A percentile compares a stretch with the other conserved stretches of the same genome.
Evolutionary conservation across 2,113 vertebrate species (phyloP).

Genomic region (Nannospalax galili): DNA sequence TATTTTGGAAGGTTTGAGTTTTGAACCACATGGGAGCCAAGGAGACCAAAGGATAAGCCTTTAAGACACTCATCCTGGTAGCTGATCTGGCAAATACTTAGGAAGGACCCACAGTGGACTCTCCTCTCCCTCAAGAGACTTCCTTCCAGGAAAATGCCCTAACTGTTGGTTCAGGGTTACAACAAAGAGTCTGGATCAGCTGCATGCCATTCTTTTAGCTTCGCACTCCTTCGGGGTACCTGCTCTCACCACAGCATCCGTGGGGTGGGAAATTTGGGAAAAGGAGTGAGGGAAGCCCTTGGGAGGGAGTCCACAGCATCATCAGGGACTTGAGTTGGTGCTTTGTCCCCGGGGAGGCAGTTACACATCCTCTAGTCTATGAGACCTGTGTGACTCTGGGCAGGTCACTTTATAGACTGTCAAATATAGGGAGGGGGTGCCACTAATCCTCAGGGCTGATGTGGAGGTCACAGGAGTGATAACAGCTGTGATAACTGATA

Average conservation of each 20-base stretch:
- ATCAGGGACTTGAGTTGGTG: not conserved
- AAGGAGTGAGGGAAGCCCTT: not conserved
- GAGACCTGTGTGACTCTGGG: not conserved
- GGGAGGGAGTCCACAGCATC: not conserved
- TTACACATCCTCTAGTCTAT: not conserved
- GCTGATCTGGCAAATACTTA: not conserved
- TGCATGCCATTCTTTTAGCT: not conserved
- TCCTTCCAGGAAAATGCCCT: not conserved
- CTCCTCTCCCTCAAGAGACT: not conserved
- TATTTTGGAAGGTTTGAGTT: not conserved
- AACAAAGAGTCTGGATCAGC: not conserved
- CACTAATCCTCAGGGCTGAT: not conserved
- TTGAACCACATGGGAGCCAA: not conserved
- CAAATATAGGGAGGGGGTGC: fast-evolving
- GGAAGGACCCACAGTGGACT: not conserved
- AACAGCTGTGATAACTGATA: too few species aligned
- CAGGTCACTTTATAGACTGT: not conserved
- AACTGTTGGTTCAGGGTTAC: not conserved
- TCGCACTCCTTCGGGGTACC: not conserved
- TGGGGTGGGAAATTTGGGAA: not conserved
- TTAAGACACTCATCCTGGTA: not conserved
- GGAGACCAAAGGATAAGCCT: not conserved
- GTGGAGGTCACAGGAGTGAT: too few species aligned
- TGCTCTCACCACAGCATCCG: not conserved
- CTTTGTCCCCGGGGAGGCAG: not conserved